These are phyloP conservation scores for Passer montanus DNA, from an alignment of 2,113 vertebrate genomes.

Conservation along the genomic window DNA sequence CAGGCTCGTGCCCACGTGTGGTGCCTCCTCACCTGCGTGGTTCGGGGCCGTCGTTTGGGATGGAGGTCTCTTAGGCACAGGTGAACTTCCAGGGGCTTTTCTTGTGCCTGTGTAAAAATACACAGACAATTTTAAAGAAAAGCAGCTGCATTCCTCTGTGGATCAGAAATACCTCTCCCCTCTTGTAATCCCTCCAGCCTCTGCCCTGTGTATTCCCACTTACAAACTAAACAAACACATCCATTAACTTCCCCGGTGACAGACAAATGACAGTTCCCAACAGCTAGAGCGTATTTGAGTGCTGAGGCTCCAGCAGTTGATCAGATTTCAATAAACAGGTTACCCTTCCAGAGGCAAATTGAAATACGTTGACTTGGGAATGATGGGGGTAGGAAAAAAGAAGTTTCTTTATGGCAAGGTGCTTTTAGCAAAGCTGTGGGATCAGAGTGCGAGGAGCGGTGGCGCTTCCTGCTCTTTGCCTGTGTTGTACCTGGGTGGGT, in stretches of 20 bases:
- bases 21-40: not conserved
- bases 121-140: slow-evolving; percentile 31
- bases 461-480: not conserved
- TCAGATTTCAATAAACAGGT: slow-evolving; percentile 61
- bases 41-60: fast-evolving
- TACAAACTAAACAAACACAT: slow-evolving; percentile 68
- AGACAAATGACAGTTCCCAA: slow-evolving; percentile 67
- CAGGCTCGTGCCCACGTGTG: not conserved
- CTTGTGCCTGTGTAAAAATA: not conserved
- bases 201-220: slow-evolving; percentile 51
- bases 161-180: slow-evolving; percentile 59
- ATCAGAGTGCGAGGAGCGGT: not conserved
- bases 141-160: slow-evolving; percentile 62
- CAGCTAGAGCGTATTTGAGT: slow-evolving; percentile 27
- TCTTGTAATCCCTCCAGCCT: slow-evolving; percentile 43
- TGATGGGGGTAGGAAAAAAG: not conserved
- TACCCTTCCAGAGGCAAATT: not conserved
- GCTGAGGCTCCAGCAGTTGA: slow-evolving; percentile 2
- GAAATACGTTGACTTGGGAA: not conserved
- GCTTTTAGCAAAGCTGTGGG: not conserved
- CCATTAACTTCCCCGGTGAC: slow-evolving; percentile 58
- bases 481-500: not conserved
- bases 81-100: slow-evolving; percentile 27
- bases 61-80: not conserved
- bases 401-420: not conserved